These are phyloP conservation scores for Sorex fumeus DNA, from an alignment of 2,113 vertebrate genomes.

Conservation along the genomic window DNA sequence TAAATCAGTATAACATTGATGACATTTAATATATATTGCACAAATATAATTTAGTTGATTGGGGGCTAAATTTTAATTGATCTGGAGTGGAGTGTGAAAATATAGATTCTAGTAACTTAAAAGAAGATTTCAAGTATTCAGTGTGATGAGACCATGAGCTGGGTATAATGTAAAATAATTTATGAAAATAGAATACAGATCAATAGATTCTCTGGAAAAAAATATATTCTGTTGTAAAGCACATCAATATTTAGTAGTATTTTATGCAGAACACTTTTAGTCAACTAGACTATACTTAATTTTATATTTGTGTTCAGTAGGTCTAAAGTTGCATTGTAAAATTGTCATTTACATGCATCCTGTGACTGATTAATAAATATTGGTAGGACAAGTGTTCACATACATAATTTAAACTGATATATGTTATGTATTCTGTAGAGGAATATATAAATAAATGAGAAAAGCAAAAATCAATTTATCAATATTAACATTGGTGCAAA, in stretches of 20 bases:
- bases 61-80: constrained; percentile 49
- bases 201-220: constrained; percentile 61
- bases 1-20: background rate
- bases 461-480: constrained; percentile 72
- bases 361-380: constrained; percentile 67
- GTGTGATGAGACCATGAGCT: constrained; percentile 56
- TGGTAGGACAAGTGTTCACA: constrained; percentile 68
- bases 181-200: constrained; percentile 57
- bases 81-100: background rate
- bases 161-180: constrained; percentile 63
- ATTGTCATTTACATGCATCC: constrained; percentile 67
- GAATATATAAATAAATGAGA: constrained; percentile 61
- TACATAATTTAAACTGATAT: constrained; percentile 76
- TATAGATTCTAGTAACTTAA: constrained; percentile 46
- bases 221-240: constrained; percentile 61
- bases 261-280: constrained; percentile 55
- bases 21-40: constrained; percentile 1
- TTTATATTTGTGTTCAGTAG: constrained; percentile 69
- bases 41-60: constrained; percentile 45
- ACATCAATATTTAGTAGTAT: constrained; percentile 52
- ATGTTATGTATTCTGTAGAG: constrained; percentile 64
- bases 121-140: constrained; percentile 47
- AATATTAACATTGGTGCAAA: constrained; percentile 57
- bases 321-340: constrained; percentile 65
- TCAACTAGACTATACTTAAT: constrained; percentile 34